Evolutionary conservation across 1,140 invertebrate species (phyloP), one percentile per base, ranked within the genome.

Genomic region (Bemisia tabaci): DNA sequence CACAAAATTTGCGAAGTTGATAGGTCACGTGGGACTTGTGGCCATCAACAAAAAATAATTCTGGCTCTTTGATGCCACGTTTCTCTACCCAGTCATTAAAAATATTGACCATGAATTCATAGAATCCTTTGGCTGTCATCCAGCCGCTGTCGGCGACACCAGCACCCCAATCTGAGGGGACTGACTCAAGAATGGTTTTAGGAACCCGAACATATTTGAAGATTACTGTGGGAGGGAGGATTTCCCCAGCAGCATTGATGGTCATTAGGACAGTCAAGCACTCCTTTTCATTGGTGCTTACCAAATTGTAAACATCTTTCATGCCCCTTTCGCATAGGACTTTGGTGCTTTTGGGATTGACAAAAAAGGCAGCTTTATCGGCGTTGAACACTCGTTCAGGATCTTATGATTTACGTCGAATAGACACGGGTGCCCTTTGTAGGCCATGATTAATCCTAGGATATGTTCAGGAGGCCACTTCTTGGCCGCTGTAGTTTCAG

Each of bases 41-140:
- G 74, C 67, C n/a, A 78, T 71, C 25, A 75, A 75, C 68, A 22
- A 78, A 79, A 23, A 79, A 72, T 25, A 75, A 67, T 25, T 78
- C n/a, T n/a, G n/a, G 75, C 22, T 63, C 64, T 68, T 63, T 39
- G n/a, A 77, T 74, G 63, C 72, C 71, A 22, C 76, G 68, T 72
- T 75, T n/a, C 66, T 48, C 68, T 12, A 78, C 25, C 74, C 75
- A 77, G 61, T 71, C 74, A 26, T 75, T 17, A 72, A 77, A 77
- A 17, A 74, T 70, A 67, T 77, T 75, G n/a, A 69, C 68, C 24
- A 77, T 67, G 68, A 76, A 78, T 71, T 78, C 71, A 68, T 73
- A 79, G 68, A 78, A 79, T 25, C 67, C 62, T 71, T 72, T 72
- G 24, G 25, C 71, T 60, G 65, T 77, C 75, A 77, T 78, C 77